Evolutionary conservation across 2,797 vertebrate species (phyloP), one percentile per base, ranked within the genome.

Genomic region (Scarus forsteni): DNA sequence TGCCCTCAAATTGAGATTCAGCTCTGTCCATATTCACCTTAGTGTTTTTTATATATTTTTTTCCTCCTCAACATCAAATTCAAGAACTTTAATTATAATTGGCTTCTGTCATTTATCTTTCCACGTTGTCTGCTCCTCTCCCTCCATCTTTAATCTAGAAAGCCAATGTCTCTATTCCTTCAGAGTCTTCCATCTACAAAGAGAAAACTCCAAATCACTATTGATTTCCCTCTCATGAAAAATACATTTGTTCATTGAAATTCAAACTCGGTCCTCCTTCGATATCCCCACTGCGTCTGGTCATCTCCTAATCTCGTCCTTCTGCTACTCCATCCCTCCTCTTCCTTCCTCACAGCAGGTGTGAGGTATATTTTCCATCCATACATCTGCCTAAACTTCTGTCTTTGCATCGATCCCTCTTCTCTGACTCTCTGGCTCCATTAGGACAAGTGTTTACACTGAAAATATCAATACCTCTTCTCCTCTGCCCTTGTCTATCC

Each of bases 171-270:
- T 42, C 11, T 16, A 44, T 74, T 79, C n/a, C 1, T 63, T 67
- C 19, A 0, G 38, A 71, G 77, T 80, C 50, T 80, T 83, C 75
- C 66, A 42, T 73, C 67, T 77, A 74, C 73, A 88, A 83, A 86
- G 74, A 83, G 63, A 86, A 85, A 86, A 85, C 62, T 81, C 83
- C 78, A 89, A 91, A 93, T 90, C 85, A 88, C 74, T 86, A 90
- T 91, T 83, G 88, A 92, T 92, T 86, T 61, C 40, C 10, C 59
- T 53, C 82, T 91, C 90, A 92, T 92, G 84, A 90, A 92, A 91
- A 89, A 92, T 89, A 86, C 84, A 92, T 91, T 81, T 66, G 70
- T 3, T 11, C 74, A 90, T 92, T 91, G 82, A 73, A 61, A 90
- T 89, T 90, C 83, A 60, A 70, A 34, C 69, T 74, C 19, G 6